Conservation (phyloP, 2,113 vertebrate genomes). For the Sphaerodactylus townsendi region DNA sequence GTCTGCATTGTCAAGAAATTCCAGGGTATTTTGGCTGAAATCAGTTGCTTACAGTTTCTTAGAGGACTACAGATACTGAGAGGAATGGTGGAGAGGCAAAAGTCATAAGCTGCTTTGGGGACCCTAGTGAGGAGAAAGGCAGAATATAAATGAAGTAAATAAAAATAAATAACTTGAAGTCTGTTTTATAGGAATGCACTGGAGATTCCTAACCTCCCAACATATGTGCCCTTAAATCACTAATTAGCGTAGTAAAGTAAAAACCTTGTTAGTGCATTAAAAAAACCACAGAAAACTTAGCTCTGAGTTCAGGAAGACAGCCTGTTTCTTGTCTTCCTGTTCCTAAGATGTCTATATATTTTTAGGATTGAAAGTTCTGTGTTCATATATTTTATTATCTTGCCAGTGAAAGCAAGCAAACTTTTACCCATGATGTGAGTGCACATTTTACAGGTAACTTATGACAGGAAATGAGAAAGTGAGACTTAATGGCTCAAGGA, state of each 20-base stretch:
- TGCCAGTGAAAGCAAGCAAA: not conserved
- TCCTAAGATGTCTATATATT: not conserved
- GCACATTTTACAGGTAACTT: not conserved
- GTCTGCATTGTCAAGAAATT: not conserved
- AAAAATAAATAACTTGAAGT: too few relatives aligned
- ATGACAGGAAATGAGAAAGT: slow-evolving; percentile 7
- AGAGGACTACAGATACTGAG: not conserved
- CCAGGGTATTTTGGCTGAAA: not conserved
- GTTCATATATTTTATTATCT: not conserved
- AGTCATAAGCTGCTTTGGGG: too few relatives aligned
- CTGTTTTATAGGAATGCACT: too few relatives aligned
- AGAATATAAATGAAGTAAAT: too few relatives aligned
- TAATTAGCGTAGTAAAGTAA: not conserved
- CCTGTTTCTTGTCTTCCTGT: not conserved
- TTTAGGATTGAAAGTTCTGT: not conserved
- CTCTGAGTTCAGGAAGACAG: not conserved
- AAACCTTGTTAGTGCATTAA: too few relatives aligned
- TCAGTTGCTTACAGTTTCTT: not conserved
- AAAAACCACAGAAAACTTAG: not conserved
- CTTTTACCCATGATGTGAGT: not conserved
- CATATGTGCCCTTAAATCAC: not conserved
- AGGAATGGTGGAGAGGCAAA: too few relatives aligned
- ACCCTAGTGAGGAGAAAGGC: too few relatives aligned
- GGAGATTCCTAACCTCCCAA: not conserved
- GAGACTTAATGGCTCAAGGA: not conserved